phyloP scores from a whole-genome alignment of 2,113 vertebrate species.

The Carassius gibelio region DNA sequence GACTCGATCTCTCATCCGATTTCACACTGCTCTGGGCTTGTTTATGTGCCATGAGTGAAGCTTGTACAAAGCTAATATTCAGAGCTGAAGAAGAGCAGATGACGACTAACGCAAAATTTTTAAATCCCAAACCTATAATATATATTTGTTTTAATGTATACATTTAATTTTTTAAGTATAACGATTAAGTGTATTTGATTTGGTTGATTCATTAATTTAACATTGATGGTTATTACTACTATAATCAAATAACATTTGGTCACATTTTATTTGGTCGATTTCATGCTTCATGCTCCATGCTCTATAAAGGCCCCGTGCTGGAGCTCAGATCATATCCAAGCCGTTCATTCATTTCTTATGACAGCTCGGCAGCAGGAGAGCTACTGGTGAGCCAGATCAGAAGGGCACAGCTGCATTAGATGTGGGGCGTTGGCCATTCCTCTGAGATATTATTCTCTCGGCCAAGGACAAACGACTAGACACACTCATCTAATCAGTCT shows the following conservation, averaged over 20 bases:
- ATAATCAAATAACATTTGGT: neutral
- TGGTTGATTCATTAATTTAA: neutral
- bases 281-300: neutral
- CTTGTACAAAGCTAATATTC: neutral
- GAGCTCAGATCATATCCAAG: slow-evolving; percentile 1
- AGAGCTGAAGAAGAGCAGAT: neutral
- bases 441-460: neutral
- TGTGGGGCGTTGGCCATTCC: neutral
- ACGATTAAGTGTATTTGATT: too few relatives aligned
- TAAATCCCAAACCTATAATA: neutral
- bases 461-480: neutral
- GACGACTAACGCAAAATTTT: neutral
- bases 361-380: neutral
- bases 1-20: slow-evolving; percentile 64
- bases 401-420: neutral
- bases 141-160: too few relatives aligned
- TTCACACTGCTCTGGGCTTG: slow-evolving; percentile 63
- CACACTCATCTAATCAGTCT: neutral
- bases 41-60: slow-evolving; percentile 60
- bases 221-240: neutral
- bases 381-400: neutral
- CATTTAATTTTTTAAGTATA: neutral
- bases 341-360: slow-evolving; percentile 23
- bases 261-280: neutral
- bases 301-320: neutral